Conservation (phyloP, 2,888 invertebrate species). For the Yponomeuta malinellus region DNA sequence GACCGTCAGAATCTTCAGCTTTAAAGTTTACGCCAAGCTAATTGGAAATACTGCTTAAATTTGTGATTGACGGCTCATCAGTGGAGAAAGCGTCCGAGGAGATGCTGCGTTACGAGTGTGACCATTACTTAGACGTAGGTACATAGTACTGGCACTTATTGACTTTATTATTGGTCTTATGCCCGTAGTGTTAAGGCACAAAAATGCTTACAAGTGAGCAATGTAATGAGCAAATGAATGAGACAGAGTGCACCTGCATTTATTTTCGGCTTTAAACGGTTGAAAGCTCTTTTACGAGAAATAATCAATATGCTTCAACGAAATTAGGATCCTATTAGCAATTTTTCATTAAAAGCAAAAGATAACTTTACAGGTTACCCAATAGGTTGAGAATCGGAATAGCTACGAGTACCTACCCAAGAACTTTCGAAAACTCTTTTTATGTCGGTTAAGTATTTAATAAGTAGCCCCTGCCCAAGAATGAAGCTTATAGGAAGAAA, state of each 20-base stretch:
- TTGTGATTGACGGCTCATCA: conserved; percentile 67
- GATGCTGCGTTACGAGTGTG: not conserved
- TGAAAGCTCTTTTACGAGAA: not conserved
- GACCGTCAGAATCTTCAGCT: conserved; percentile 1
- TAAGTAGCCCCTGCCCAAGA: no score
- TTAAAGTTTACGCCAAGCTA: conserved; percentile 23
- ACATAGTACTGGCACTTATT: not conserved
- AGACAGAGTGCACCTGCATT: not conserved
- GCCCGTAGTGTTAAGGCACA: not conserved
- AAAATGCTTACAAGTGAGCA: not conserved
- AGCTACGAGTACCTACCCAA: no score
- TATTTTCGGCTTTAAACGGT: not conserved
- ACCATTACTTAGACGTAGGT: not conserved
- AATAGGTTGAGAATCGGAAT: not conserved
- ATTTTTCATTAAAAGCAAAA: not conserved
- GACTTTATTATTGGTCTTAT: not conserved
- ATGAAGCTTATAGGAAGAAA: no score
- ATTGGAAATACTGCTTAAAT: conserved; percentile 58
- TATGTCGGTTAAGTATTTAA: no score
- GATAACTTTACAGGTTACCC: not conserved
- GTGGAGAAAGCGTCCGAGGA: conserved; percentile 58
- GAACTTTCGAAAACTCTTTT: no score
- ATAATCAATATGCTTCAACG: not conserved
- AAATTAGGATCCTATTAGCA: not conserved
- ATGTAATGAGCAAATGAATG: not conserved